Percentiles rank a stretch among this genome's conserved stretches.
phyloP scores from a whole-genome alignment of 2,113 vertebrate genomes.

The Phalacrocorax carbo region DNA sequence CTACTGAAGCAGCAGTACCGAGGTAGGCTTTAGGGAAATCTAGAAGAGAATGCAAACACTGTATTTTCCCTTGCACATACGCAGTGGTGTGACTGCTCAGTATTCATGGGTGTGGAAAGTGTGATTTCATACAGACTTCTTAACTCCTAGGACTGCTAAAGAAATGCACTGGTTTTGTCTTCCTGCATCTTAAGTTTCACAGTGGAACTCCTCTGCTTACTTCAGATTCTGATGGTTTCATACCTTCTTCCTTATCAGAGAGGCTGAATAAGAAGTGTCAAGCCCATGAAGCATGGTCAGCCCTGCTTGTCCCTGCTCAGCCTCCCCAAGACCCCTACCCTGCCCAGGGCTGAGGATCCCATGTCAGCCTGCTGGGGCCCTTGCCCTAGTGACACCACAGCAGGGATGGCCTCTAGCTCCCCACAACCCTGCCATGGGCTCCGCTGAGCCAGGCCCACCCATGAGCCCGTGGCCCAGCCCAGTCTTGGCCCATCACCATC shows the following conservation, averaged over 20 bases:
- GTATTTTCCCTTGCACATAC: background rate
- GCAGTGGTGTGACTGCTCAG: background rate
- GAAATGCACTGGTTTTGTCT: background rate
- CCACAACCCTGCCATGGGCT: background rate
- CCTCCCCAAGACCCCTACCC: too few species aligned
- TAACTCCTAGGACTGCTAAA: background rate
- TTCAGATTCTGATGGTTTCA: background rate
- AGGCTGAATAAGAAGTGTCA: background rate
- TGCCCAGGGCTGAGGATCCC: background rate
- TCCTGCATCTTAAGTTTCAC: background rate
- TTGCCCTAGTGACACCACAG: background rate
- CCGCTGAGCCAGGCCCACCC: background rate
- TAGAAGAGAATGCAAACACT: background rate
- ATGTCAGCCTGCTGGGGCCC: background rate
- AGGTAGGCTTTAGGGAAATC: background rate
- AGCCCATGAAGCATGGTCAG: background rate
- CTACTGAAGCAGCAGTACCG: background rate
- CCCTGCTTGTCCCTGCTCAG: background rate
- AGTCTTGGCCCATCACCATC: background rate
- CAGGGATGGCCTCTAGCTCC: background rate
- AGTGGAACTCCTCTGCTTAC: background rate
- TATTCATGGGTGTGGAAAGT: background rate
- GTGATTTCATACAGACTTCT: background rate
- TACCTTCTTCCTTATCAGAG: background rate
- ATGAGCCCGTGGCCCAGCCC: too few species aligned